These are phyloP conservation scores for Lota lota DNA, from an alignment of 2,113 vertebrate species.

Conservation along the genomic window DNA sequence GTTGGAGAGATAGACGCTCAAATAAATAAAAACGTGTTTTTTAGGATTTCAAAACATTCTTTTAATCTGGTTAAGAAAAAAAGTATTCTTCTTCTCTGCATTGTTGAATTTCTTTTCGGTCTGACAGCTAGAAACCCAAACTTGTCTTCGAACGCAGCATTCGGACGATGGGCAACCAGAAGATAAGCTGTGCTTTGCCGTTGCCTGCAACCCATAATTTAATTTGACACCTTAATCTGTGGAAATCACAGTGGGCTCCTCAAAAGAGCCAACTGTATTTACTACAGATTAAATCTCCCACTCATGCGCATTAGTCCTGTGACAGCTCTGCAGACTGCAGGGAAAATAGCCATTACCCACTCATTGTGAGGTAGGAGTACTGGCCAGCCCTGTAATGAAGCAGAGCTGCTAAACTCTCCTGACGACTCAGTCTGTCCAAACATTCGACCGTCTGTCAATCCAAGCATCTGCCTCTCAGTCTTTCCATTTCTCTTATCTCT, in stretches of 20 bases:
- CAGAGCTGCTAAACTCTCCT: constrained; percentile 12
- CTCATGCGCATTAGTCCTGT: constrained; percentile 57
- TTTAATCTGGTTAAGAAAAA: too few relatives aligned
- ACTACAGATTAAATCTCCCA: constrained; percentile 68
- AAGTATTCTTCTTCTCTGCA: too few relatives aligned
- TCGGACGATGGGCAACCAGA: not conserved
- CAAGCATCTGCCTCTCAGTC: constrained; percentile 24
- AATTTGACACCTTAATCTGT: constrained; percentile 66
- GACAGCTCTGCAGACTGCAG: constrained; percentile 61
- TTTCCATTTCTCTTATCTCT: not conserved
- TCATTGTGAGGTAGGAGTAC: constrained; percentile 47
- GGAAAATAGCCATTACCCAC: constrained; percentile 64
- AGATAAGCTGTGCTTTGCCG: constrained; percentile 56
- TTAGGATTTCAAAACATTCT: too few relatives aligned
- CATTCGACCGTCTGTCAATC: constrained; percentile 30
- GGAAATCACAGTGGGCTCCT: constrained; percentile 59
- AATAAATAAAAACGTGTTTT: too few relatives aligned
- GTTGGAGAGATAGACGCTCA: too few relatives aligned
- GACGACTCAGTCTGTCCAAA: too few relatives aligned
- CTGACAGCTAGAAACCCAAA: too few relatives aligned
- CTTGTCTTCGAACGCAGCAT: too few relatives aligned
- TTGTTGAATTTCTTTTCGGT: too few relatives aligned
- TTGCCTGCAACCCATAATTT: constrained; percentile 58
- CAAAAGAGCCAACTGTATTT: constrained; percentile 60
- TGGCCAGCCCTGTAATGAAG: constrained; percentile 13